These are phyloP conservation scores for Smittia aterrima DNA, from an alignment of 2,888 invertebrate species.

Conservation along the genomic window DNA sequence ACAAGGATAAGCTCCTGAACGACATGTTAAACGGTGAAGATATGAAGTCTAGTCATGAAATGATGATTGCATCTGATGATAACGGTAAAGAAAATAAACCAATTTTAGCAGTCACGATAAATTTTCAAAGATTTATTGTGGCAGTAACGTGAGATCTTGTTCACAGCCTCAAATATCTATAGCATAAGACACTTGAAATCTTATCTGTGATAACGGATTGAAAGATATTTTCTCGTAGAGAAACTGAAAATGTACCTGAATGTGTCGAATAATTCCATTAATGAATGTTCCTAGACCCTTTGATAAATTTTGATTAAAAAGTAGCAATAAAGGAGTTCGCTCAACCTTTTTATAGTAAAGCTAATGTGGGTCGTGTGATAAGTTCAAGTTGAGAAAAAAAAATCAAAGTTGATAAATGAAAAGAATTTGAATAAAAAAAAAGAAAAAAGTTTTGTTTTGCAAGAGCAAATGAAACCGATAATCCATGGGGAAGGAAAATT, in stretches of 20 bases:
- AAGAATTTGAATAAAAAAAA: slow-evolving; percentile 4
- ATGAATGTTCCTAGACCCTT: slow-evolving; percentile 3
- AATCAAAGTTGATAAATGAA: background rate
- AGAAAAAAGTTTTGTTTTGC: background rate
- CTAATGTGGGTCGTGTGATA: background rate
- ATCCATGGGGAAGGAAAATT: background rate
- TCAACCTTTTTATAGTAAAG: background rate
- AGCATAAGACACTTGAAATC: background rate
- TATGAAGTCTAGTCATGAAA: slow-evolving; percentile 30
- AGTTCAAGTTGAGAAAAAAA: background rate
- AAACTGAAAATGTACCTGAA: slow-evolving; percentile 20
- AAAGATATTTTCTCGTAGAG: background rate
- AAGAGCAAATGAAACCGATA: slow-evolving; percentile 7
- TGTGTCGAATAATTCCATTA: background rate
- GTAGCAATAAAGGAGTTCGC: slow-evolving; percentile 2
- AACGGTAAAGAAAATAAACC: slow-evolving; percentile 37
- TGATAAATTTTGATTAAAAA: background rate
- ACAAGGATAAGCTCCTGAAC: slow-evolving; percentile 29
- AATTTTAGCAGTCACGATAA: slow-evolving; percentile 24
- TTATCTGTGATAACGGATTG: background rate
- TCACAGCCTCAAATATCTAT: background rate
- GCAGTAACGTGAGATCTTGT: background rate
- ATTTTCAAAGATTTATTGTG: slow-evolving; percentile 1
- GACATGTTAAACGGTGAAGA: slow-evolving; percentile 33
- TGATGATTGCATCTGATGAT: slow-evolving; percentile 38